Evolutionary conservation across 2,113 vertebrate species (phyloP).

Genomic region (Chaetorhynchus papuensis): DNA sequence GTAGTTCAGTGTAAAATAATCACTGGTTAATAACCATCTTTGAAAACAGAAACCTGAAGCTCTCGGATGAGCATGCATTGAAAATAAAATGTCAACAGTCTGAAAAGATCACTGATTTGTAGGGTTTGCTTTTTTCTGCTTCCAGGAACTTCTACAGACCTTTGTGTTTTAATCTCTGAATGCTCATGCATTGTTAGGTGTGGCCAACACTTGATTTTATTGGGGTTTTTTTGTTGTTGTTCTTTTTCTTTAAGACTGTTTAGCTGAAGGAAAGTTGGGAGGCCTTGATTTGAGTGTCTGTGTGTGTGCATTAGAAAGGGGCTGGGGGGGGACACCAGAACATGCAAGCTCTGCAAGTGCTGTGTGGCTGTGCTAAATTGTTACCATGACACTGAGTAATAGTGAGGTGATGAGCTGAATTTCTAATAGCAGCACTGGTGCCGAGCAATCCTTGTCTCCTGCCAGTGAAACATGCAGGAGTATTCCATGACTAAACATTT

Average conservation of each 20-base stretch:
- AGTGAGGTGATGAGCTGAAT: not conserved
- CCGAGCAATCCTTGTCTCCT: not conserved
- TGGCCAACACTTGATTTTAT: not conserved
- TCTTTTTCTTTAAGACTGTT: not conserved
- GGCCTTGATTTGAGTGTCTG: not conserved
- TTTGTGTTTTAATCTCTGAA: not conserved
- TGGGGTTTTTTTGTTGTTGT: not conserved
- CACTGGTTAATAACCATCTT: not conserved
- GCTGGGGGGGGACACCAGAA: not conserved
- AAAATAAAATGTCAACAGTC: not conserved
- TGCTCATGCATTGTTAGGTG: not conserved
- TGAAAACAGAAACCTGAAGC: not conserved
- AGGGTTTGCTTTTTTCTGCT: not conserved
- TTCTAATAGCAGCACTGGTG: not conserved
- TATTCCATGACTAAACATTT: not conserved
- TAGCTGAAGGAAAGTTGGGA: not conserved
- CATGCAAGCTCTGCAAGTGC: not conserved
- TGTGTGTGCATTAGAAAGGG: not conserved
- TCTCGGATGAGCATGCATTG: not conserved
- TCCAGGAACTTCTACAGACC: not conserved
- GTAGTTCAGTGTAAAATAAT: not conserved
- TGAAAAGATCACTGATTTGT: not conserved
- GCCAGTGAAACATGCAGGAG: not conserved
- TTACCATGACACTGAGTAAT: constrained; percentile 18
- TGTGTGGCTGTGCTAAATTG: not conserved